A percentile compares a stretch with the other conserved stretches of the same genome.
phyloP scores from a whole-genome alignment of 2,888 invertebrate genomes.

The Theretra japonica region DNA sequence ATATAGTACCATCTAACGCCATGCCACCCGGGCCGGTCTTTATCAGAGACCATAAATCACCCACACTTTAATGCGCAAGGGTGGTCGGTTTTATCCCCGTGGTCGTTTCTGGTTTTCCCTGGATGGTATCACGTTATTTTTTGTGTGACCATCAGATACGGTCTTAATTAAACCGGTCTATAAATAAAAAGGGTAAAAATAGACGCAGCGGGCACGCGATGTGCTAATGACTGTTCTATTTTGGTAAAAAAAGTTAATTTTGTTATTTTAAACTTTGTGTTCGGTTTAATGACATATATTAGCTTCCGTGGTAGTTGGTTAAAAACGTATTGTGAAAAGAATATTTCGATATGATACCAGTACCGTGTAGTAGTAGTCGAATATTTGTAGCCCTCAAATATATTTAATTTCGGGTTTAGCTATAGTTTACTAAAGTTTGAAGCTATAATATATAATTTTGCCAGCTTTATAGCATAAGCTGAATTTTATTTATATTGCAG shows the following conservation, averaged over 20 bases:
- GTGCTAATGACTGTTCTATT: neutral
- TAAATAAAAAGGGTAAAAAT: constrained; percentile 3
- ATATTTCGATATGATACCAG: no score
- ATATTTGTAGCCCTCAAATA: no score
- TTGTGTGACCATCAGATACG: neutral
- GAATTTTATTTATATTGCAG: no score
- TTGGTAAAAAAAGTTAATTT: neutral
- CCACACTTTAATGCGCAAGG: constrained; percentile 32
- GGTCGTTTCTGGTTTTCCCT: neutral
- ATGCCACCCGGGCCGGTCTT: neutral
- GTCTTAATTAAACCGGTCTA: neutral
- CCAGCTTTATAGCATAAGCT: no score
- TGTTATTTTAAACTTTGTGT: no score
- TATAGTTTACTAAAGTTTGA: no score
- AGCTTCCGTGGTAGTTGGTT: no score
- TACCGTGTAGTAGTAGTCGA: no score
- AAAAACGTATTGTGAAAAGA: no score
- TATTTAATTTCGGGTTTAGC: no score
- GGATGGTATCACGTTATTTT: neutral
- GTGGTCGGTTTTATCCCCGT: neutral
- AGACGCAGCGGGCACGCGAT: neutral
- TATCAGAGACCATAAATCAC: constrained; percentile 42
- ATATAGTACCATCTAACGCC: constrained; percentile 24
- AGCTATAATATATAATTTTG: no score
- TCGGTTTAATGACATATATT: no score